These are phyloP conservation scores for Drosophila pallidifrons DNA, from an alignment of 1,140 invertebrate species.

Conservation along the genomic window DNA sequence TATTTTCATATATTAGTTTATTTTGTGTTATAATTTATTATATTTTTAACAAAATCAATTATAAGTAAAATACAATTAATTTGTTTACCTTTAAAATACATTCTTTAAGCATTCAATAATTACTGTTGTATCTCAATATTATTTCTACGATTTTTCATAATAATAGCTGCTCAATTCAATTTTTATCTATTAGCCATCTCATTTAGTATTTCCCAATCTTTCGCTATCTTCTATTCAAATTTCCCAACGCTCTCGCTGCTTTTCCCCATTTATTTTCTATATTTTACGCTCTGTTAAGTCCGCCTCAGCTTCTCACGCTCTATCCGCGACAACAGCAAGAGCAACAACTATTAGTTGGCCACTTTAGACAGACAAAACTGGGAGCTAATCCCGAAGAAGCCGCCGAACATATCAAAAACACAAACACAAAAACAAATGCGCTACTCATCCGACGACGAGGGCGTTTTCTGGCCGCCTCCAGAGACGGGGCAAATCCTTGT, in stretches of 20 bases:
- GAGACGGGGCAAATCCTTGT: slow-evolving; percentile 67
- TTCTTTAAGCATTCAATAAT: too few relatives aligned
- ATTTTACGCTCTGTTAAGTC: neutral
- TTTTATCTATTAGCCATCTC: neutral
- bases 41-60: too few relatives aligned
- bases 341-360: slow-evolving; percentile 71
- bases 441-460: too few relatives aligned
- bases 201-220: neutral
- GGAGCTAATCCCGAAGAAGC: slow-evolving; percentile 63
- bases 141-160: too few relatives aligned
- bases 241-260: neutral
- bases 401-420: slow-evolving; percentile 29
- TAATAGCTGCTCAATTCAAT: neutral
- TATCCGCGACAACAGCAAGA: slow-evolving; percentile 54
- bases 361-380: slow-evolving; percentile 70
- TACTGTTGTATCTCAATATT: too few relatives aligned
- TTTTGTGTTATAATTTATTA: too few relatives aligned
- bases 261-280: neutral
- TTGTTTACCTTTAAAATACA: too few relatives aligned
- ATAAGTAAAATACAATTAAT: too few relatives aligned
- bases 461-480: slow-evolving; percentile 19
- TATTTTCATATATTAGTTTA: too few relatives aligned
- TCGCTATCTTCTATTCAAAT: neutral
- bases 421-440: neutral
- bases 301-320: slow-evolving; percentile 64